phyloP scores from a whole-genome alignment of 2,113 vertebrate genomes.

The Sander vitreus region DNA sequence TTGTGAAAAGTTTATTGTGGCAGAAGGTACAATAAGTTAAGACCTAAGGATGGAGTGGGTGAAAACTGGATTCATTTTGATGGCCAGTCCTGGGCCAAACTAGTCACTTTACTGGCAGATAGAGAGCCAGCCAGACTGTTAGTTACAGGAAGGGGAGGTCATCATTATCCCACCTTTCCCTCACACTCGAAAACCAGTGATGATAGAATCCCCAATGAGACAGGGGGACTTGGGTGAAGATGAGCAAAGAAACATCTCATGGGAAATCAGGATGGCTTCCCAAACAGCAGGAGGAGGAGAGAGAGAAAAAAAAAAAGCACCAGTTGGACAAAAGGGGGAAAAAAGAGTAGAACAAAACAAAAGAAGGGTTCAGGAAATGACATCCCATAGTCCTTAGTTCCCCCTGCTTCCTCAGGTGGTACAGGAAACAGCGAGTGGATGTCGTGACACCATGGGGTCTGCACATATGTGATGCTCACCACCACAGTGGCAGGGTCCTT shows the following conservation, averaged over 20 bases:
- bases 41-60: constrained; percentile 69
- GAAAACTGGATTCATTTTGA: constrained; percentile 60
- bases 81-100: constrained; percentile 84
- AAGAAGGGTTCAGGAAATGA: constrained; percentile 80
- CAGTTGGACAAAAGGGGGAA: constrained; percentile 70
- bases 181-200: constrained; percentile 62
- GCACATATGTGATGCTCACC: constrained; percentile 80
- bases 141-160: constrained; percentile 46
- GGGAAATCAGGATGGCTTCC: constrained; percentile 58
- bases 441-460: constrained; percentile 88
- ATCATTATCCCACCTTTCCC: constrained; percentile 46
- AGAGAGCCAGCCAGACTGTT: constrained; percentile 57
- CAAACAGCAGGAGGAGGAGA: constrained; percentile 49
- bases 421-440: constrained; percentile 82
- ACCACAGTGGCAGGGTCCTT: constrained; percentile 76
- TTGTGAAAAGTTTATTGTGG: constrained; percentile 89
- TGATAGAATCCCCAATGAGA: constrained; percentile 40
- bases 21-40: constrained; percentile 87
- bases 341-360: constrained; percentile 72
- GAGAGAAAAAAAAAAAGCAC: constrained; percentile 66
- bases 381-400: constrained; percentile 86
- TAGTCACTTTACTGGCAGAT: constrained; percentile 78
- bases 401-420: constrained; percentile 78
- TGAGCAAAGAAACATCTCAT: constrained; percentile 48
- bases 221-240: constrained; percentile 27